Base-by-base conservation (phyloP, 2,888 invertebrate species). In the Drosophila algonquin region DNA sequence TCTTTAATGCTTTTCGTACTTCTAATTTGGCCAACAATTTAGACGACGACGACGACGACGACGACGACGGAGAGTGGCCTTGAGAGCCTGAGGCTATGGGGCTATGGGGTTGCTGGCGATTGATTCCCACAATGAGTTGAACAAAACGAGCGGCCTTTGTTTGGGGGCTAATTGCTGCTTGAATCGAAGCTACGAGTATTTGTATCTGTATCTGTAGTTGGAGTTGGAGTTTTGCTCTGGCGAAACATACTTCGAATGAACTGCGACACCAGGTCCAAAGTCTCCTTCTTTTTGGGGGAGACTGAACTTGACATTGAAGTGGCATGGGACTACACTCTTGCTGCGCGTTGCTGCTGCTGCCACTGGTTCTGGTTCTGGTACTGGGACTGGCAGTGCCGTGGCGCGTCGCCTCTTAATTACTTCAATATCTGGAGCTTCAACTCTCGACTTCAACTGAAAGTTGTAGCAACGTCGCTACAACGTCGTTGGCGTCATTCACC, bases 401-500 rank as follows among this genome's bases (percentile, higher is more conserved):
- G 40, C 40, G 7, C 40, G 40, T 40, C 40, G 1, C 40, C 14
- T n/a, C 40, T n/a, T 40, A 40, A 40, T 40, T 40, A 40, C 40
- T 40, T 40, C 40, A 40, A n/a, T 40, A n/a, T 40, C 40, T 40
- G 40, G 40, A 40, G 40, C 40, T 40, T 40, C 27, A 6, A 32
- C 27, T 52, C 18, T 53, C 30, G 4, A 53, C 35, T 18, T 12
- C 16, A 27, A 9, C 9, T 27, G 59, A 18, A 64, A 47, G 54
- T 18, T 45, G 30, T 30, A 2, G 30, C 32, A 14, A n/a, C 35
- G 21, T 58, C 59, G 58, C n/a, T n/a, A n/a, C n/a, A n/a, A n/a
- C 27, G 18, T 7, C 27, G 48, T 2, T 52, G 51, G 58, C 74
- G 85, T 80, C 84, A 87, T 79, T 82, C 86, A 85, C 82, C 82